Conservation (phyloP, 2,888 invertebrate species). For the Stramonita haemastoma region DNA sequence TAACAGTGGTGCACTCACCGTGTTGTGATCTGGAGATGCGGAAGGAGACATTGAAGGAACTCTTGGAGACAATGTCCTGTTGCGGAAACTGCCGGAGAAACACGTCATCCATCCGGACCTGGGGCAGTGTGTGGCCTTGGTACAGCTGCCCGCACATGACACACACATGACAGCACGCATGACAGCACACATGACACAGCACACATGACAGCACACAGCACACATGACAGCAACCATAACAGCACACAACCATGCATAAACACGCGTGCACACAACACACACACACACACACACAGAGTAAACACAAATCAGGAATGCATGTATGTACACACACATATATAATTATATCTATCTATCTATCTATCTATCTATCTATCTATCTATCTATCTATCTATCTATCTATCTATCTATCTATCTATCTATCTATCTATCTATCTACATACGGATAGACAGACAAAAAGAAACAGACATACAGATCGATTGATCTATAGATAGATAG, state of each 20-base stretch:
- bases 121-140: conserved; percentile 62
- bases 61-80: conserved; percentile 47
- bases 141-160: no score
- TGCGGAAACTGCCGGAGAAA: conserved; percentile 51
- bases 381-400: no score
- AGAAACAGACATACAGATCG: no score
- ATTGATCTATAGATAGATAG: no score
- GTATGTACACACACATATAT: no score
- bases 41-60: conserved; percentile 49
- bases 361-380: no score
- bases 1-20: conserved; percentile 37
- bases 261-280: neutral
- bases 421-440: no score
- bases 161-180: neutral
- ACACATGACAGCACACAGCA: neutral
- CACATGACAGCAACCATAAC: no score
- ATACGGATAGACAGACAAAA: no score
- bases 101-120: conserved; percentile 55
- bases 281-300: neutral
- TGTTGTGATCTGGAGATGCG: conserved; percentile 35
- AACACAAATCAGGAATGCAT: no score
- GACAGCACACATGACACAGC: neutral
- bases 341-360: no score
- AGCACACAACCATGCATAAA: neutral
- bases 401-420: no score